phyloP scores from a whole-genome alignment of 2,888 invertebrate genomes.

The Athalia circularis region DNA sequence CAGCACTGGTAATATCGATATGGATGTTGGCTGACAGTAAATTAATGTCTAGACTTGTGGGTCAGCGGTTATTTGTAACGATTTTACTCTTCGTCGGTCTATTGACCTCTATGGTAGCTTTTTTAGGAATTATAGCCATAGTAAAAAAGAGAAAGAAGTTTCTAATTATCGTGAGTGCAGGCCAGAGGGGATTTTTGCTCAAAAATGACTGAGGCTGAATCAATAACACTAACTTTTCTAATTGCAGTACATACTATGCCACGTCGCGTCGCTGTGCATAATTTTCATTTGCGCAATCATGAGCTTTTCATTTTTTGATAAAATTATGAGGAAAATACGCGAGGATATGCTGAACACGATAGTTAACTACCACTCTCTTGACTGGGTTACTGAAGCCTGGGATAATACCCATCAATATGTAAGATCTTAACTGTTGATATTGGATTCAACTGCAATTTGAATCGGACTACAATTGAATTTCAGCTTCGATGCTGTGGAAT shows the following conservation, averaged over 20 bases:
- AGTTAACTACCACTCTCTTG: conserved; percentile 56
- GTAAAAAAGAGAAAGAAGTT: conserved; percentile 55
- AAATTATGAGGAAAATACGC: conserved; percentile 57
- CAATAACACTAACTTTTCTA: not conserved
- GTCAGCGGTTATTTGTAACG: conserved; percentile 59
- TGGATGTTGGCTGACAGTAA: conserved; percentile 60
- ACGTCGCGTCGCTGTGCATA: conserved; percentile 53
- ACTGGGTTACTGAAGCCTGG: conserved; percentile 62
- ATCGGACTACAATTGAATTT: conserved; percentile 11
- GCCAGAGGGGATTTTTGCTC: not conserved
- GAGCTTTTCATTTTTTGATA: conserved; percentile 62
- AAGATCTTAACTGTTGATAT: conserved; percentile 23
- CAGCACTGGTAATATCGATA: conserved; percentile 56
- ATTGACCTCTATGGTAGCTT: conserved; percentile 53
- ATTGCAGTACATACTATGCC: conserved; percentile 60
- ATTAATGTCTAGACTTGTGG: conserved; percentile 61
- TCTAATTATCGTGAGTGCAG: conserved; percentile 53
- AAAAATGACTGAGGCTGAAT: not conserved
- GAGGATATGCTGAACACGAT: conserved; percentile 61
- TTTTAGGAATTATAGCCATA: conserved; percentile 60
- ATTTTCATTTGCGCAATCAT: conserved; percentile 60
- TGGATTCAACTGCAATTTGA: not conserved
- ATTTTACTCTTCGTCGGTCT: conserved; percentile 57
- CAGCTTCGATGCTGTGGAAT: conserved; percentile 64
- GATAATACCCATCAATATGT: conserved; percentile 66